Conservation (phyloP, 2,888 invertebrate genomes). For the Bombyx huttoni region DNA sequence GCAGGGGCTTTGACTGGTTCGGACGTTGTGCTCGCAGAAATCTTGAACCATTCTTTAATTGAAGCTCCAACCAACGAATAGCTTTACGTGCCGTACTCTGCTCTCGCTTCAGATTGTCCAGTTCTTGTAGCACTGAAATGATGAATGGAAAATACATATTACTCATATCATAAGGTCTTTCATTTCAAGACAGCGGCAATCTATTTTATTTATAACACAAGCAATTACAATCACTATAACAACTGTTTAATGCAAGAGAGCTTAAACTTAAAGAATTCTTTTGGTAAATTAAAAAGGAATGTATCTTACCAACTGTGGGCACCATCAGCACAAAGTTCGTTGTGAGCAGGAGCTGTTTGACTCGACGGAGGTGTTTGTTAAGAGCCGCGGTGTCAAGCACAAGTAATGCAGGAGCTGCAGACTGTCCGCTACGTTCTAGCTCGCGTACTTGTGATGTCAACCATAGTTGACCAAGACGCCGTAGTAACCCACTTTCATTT, state of each 20-base stretch:
- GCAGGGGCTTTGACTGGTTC: conserved; percentile 82
- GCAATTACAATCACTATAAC: no score
- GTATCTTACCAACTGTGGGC: conserved; percentile 83
- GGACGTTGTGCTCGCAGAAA: conserved; percentile 90
- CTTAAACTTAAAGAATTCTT: no score
- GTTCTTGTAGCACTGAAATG: conserved; percentile 84
- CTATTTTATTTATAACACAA: no score
- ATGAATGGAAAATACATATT: background rate
- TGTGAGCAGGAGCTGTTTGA: conserved; percentile 87
- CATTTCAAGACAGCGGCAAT: no score
- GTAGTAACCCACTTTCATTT: conserved; percentile 75
- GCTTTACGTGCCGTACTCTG: conserved; percentile 89
- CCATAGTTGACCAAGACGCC: conserved; percentile 92
- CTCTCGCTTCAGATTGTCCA: conserved; percentile 90
- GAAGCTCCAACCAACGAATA: conserved; percentile 93
- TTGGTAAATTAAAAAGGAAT: no score
- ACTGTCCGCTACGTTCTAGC: conserved; percentile 80
- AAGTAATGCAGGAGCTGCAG: conserved; percentile 82
- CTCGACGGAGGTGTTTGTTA: conserved; percentile 80
- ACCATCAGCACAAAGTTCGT: conserved; percentile 90
- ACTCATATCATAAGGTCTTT: background rate
- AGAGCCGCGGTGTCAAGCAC: conserved; percentile 90
- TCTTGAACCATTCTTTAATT: conserved; percentile 88
- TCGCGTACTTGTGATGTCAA: conserved; percentile 89
- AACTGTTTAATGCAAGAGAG: no score